Conservation (phyloP, 1,140 invertebrate species). For the Bombyx mandarina region DNA sequence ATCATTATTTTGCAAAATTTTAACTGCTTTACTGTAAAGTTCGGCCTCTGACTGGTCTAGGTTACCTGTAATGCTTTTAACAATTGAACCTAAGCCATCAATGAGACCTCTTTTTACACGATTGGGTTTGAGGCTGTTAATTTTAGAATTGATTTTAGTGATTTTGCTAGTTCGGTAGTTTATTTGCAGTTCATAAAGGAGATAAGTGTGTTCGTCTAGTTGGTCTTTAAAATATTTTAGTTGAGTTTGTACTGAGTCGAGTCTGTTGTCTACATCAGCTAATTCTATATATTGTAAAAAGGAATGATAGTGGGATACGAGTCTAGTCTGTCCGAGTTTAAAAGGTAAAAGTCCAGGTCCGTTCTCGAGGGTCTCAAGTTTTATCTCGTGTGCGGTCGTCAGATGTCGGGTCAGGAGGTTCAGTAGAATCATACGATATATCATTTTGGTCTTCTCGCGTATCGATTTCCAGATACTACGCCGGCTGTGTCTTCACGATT, state of each 20-base stretch:
- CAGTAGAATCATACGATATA: constrained; percentile 13
- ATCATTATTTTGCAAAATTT: constrained; percentile 13
- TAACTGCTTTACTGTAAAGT: constrained; percentile 15
- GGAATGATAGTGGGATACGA: constrained; percentile 13
- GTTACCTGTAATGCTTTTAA: constrained; percentile 22
- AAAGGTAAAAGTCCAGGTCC: constrained; percentile 16
- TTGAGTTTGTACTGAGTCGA: constrained; percentile 11
- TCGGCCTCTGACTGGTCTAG: constrained; percentile 18
- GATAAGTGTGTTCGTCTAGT: constrained; percentile 8
- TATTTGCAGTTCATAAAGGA: constrained; percentile 16
- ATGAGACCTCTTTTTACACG: constrained; percentile 21
- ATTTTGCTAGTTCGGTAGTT: constrained; percentile 11
- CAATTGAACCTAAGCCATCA: constrained; percentile 17
- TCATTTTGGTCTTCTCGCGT: too few species aligned
- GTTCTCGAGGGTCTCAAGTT: constrained; percentile 12
- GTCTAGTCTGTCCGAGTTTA: constrained; percentile 8
- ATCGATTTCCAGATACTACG: too few species aligned
- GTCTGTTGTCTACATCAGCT: neutral
- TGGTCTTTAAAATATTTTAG: constrained; percentile 5
- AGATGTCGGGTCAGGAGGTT: constrained; percentile 3
- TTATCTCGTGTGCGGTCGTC: constrained; percentile 11
- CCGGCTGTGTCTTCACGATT: too few species aligned
- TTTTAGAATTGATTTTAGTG: constrained; percentile 7
- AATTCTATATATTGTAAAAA: constrained; percentile 11
- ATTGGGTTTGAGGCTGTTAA: constrained; percentile 11